These are phyloP conservation scores for Acanthis flammea DNA, from an alignment of 2,797 vertebrate species.

Conservation along the genomic window DNA sequence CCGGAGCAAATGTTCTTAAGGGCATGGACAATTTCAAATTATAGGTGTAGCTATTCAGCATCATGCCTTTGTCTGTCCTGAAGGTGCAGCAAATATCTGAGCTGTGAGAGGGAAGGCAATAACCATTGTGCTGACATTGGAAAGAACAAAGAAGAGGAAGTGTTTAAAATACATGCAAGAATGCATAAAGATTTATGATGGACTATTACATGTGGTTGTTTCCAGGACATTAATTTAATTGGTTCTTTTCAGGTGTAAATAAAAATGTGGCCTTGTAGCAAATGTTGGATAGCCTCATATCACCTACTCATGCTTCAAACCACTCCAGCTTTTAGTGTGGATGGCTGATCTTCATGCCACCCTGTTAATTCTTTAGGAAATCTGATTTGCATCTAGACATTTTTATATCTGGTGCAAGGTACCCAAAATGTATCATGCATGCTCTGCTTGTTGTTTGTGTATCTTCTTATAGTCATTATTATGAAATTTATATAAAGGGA, in stretches of 20 bases:
- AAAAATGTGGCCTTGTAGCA: neutral
- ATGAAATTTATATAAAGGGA: neutral
- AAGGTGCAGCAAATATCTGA: neutral
- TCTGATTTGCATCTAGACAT: neutral
- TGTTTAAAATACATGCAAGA: neutral
- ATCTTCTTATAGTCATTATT: neutral
- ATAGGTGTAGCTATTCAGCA: neutral
- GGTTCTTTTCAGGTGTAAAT: neutral
- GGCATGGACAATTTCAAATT: neutral
- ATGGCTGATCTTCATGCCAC: neutral
- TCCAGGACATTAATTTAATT: conserved; percentile 17
- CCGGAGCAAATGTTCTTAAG: neutral
- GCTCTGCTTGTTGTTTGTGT: neutral
- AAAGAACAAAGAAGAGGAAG: neutral
- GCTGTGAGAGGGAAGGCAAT: neutral
- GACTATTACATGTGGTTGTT: neutral
- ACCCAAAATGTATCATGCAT: neutral
- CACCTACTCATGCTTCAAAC: neutral
- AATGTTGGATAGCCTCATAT: neutral
- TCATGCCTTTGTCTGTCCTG: neutral
- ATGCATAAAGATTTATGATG: neutral
- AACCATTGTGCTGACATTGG: neutral
- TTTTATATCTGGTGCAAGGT: neutral
- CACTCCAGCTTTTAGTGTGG: neutral
- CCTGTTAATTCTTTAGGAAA: neutral